phyloP scores from a whole-genome alignment of 2,888 invertebrate genomes.

The Yponomeuta evonymella region DNA sequence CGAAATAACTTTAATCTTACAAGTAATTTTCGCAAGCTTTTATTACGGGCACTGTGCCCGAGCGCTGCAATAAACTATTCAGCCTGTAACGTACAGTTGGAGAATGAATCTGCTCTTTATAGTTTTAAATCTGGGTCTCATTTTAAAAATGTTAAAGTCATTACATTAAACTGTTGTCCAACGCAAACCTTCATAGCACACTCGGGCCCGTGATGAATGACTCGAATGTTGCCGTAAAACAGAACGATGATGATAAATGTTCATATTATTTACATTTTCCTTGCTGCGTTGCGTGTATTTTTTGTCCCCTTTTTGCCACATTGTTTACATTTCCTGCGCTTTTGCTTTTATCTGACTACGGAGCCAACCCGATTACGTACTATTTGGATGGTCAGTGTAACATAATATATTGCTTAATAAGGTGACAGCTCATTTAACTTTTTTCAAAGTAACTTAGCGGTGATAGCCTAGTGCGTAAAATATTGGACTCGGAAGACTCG shows the following conservation, averaged over 20 bases:
- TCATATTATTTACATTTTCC: background rate
- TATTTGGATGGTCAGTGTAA: background rate
- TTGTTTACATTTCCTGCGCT: background rate
- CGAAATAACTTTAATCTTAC: background rate
- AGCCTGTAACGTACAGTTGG: background rate
- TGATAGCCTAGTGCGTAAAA: too few species aligned
- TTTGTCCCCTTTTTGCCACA: background rate
- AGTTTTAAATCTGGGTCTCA: constrained; percentile 1
- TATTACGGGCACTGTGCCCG: background rate
- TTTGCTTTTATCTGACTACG: background rate
- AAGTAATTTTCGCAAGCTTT: constrained; percentile 1
- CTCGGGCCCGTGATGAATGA: background rate
- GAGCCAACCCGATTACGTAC: background rate
- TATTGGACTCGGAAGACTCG: background rate
- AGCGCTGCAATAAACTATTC: background rate
- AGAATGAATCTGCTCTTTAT: background rate
- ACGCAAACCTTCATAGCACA: background rate
- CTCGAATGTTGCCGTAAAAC: background rate
- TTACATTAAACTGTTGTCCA: background rate
- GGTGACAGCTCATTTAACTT: background rate
- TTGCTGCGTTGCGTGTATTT: background rate
- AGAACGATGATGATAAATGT: background rate
- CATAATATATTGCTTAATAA: background rate
- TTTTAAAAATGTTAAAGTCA: background rate
- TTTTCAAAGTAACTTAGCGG: background rate